These are phyloP conservation scores for Athene cunicularia DNA, from an alignment of 2,113 vertebrate species.

Conservation along the genomic window DNA sequence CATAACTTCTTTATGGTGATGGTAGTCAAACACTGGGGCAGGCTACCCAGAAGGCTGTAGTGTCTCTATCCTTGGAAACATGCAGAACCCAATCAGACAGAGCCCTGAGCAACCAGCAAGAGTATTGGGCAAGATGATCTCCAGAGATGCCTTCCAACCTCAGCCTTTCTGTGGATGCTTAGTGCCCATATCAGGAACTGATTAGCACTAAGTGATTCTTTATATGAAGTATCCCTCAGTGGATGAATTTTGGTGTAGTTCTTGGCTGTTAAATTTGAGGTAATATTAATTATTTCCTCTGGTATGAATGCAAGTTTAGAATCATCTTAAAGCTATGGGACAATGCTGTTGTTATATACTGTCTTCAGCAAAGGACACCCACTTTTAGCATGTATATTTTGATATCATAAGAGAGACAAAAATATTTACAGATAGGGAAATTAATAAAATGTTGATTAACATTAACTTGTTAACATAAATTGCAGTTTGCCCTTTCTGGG, in stretches of 20 bases:
- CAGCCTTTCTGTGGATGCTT: neutral
- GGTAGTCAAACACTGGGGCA: neutral
- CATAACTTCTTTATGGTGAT: neutral
- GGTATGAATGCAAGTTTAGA: neutral
- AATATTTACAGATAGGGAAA: neutral
- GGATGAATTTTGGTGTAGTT: neutral
- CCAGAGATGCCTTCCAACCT: neutral
- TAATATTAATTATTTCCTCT: neutral
- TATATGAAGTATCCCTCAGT: neutral
- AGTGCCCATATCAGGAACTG: neutral
- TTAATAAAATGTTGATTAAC: neutral
- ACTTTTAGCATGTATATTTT: neutral
- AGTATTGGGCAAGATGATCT: accelerated
- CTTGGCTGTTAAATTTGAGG: neutral
- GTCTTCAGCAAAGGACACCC: neutral
- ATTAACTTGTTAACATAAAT: neutral
- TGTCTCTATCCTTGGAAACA: neutral
- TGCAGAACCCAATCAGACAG: neutral
- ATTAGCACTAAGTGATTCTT: neutral
- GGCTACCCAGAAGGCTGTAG: neutral
- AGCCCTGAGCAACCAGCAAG: neutral
- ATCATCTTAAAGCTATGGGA: neutral
- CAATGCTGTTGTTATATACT: neutral
- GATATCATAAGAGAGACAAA: neutral
- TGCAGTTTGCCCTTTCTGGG: neutral